These are phyloP conservation scores for Felis chaus DNA, from an alignment of 2,113 vertebrate species.

Conservation along the genomic window DNA sequence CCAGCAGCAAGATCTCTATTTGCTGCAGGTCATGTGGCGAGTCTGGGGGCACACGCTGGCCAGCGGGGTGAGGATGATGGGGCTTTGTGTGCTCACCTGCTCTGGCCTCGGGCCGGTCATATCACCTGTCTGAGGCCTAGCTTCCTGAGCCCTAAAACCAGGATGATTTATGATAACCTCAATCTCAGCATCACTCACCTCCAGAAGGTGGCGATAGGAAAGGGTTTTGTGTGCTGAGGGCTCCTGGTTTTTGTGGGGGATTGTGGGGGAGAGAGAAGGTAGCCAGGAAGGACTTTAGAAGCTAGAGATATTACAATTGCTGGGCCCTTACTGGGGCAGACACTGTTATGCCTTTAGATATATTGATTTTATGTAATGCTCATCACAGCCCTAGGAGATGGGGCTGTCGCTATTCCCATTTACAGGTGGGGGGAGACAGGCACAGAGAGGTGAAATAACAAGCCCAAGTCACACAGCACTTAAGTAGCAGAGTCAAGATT, in stretches of 20 bases:
- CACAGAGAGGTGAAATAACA: not conserved
- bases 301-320: not conserved
- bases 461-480: not conserved
- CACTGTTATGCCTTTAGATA: not conserved
- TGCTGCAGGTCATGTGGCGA: not conserved
- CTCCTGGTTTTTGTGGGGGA: not conserved
- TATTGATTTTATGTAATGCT: not conserved
- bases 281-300: not conserved
- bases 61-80: accelerated
- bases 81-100: not conserved
- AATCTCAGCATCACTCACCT: not conserved
- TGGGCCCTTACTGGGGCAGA: not conserved
- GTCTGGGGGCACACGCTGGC: not conserved
- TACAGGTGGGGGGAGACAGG: not conserved
- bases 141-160: not conserved
- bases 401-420: not conserved
- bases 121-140: not conserved
- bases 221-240: not conserved
- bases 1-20: not conserved
- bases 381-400: not conserved
- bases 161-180: not conserved
- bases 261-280: not conserved
- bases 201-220: not conserved
- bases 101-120: not conserved
- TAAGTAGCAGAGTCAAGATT: not conserved